phyloP scores from a whole-genome alignment of 2,113 vertebrate species.

The Tragulus kanchil region DNA sequence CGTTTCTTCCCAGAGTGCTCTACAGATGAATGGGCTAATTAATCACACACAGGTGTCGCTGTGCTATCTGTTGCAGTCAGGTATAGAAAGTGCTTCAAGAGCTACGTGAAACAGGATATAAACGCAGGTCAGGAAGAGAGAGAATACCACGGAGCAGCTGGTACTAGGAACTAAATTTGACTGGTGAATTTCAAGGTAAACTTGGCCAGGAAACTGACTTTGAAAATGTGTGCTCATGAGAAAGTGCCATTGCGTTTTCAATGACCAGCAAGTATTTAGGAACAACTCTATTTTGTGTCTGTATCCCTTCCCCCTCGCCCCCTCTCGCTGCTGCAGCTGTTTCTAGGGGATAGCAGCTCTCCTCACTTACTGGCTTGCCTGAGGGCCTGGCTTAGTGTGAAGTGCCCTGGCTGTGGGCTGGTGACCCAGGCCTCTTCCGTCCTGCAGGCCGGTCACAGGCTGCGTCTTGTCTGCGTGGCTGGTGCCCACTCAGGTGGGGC shows the following conservation, averaged over 20 bases:
- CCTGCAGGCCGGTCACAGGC: neutral
- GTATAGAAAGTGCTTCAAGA: neutral
- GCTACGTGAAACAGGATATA: neutral
- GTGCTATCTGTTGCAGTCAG: neutral
- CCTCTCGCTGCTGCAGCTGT: neutral
- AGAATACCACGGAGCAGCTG: neutral
- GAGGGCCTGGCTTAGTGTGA: fast-evolving
- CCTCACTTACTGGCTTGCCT: neutral
- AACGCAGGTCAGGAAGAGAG: conserved; percentile 23
- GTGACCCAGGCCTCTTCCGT: neutral
- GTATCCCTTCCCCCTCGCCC: neutral
- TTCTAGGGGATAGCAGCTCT: neutral
- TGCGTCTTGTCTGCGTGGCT: neutral
- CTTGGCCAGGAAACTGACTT: conserved; percentile 10
- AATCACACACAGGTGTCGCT: neutral
- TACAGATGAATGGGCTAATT: neutral
- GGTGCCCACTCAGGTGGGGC: fast-evolving
- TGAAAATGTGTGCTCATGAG: neutral
- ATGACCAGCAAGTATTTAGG: conserved; percentile 59
- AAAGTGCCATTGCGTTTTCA: conserved; percentile 65
- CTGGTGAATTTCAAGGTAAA: neutral
- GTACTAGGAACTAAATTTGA: neutral
- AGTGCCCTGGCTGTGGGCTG: neutral
- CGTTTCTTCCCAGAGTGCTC: conserved; percentile 61
- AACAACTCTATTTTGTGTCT: neutral